Evolutionary conservation across 1,140 invertebrate genomes (phyloP), one percentile per base, ranked within the genome.

Genomic region (Danaus plexippus): DNA sequence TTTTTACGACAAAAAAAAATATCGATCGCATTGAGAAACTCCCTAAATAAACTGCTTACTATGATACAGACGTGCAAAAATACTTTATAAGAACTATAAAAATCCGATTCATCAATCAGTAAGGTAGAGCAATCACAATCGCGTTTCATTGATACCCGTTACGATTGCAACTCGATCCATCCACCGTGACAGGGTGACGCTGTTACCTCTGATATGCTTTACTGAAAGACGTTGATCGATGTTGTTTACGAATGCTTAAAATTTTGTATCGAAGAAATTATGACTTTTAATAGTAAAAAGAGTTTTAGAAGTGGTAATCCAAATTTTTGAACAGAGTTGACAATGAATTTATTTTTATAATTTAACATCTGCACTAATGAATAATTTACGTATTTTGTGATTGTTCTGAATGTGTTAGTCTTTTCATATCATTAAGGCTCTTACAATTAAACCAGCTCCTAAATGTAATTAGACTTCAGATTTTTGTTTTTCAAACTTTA

Each of bases 211-310:
- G 62, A 66, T 66, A 65, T 62, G 64, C 52, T 54, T 67, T 66
- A 62, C 15, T 47, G 53, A 15, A n/a, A 58, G 76, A 76, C 78
- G 59, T 69, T 81, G 78, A 81, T 81, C 61, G 78, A 81, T 80
- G 73, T 45, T 62, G 48, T 51, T 63, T 68, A 63, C 57, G 47
- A 68, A 61, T 41, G 43, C 47, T 49, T 43, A 42, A 55, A 60
- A 60, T 46, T n/a, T 41, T 54, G 43, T 50, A 54, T 54, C 52
- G 12, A 59, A 22, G 9, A 44, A 51, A 32, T 3, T 32, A 54
- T 22, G 22, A 49, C 22, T 59, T 51, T 46, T 13, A 50, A 32
- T 32, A 8, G 22, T 32, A 32, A 32, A 32, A 32, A 32, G 22
- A 5, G 22, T 32, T 5, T 32, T 32, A 32, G 22, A 32, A 32